Evolutionary conservation across 2,888 invertebrate genomes (phyloP).

Genomic region (Drosophila macrospina): DNA sequence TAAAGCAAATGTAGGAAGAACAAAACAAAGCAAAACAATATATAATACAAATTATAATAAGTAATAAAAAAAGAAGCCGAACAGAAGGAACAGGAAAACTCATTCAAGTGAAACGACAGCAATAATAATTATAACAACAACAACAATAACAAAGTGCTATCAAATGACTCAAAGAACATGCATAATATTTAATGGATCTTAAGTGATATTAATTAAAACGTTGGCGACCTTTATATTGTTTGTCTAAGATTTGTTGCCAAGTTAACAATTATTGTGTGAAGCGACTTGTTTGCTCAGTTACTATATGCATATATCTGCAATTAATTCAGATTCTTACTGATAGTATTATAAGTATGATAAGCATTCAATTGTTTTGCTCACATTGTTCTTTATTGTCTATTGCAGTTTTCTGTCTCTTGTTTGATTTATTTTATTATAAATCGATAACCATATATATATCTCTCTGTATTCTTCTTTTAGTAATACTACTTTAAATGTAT

Average conservation of each 20-base stretch:
- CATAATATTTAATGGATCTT: slow-evolving; percentile 65
- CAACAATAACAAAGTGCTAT: slow-evolving; percentile 31
- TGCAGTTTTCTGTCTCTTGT: background rate
- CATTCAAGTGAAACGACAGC: slow-evolving; percentile 37
- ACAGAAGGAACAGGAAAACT: slow-evolving; percentile 36
- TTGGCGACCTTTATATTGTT: slow-evolving; percentile 52
- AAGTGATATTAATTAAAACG: slow-evolving; percentile 79
- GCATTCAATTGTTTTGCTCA: background rate
- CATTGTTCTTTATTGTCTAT: background rate
- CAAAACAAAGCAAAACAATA: slow-evolving; percentile 1
- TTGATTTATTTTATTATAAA: too few relatives aligned
- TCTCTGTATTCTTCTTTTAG: too few relatives aligned
- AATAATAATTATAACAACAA: slow-evolving; percentile 28
- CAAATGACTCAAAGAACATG: slow-evolving; percentile 49
- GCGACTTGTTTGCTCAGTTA: slow-evolving; percentile 1
- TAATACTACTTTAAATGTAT: too few relatives aligned
- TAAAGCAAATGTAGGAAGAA: slow-evolving; percentile 21
- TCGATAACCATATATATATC: too few relatives aligned
- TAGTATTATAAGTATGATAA: too few relatives aligned
- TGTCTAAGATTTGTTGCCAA: slow-evolving; percentile 41
- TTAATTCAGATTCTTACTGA: slow-evolving; percentile 2
- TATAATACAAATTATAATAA: slow-evolving; percentile 5
- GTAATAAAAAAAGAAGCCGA: background rate
- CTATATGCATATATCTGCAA: slow-evolving; percentile 14
- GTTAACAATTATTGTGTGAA: slow-evolving; percentile 20